Evolutionary conservation across 2,113 vertebrate species (phyloP), one percentile per base, ranked within the genome.

Genomic region (Cololabis saira): DNA sequence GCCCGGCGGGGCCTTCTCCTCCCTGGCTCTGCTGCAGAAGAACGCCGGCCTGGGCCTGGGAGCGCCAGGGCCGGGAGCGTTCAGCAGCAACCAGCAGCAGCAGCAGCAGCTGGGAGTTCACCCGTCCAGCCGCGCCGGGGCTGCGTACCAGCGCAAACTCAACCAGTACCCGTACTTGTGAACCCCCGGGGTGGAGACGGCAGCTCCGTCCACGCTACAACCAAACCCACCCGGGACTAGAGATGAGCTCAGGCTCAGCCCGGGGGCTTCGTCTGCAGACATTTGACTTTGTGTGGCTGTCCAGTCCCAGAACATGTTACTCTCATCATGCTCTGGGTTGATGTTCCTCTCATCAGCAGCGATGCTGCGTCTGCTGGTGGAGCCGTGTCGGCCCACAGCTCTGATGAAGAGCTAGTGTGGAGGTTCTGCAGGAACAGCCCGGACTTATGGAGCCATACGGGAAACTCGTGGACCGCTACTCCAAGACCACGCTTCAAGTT

Each of bases 151-250:
- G 44, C 93, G 95, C 48, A 98, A 98, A 89, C 95, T 96, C 87
- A 96, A 94, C 93, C 96, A 97, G 91, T 98, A 95, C 81, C 96
- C 95, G 0, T 99, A 95, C 92, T 93, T 98, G 90, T 98, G 67
- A 90, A 22, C 41, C 13, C 24, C 24, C 2, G 5, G 24, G 27
- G n/a, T 27, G 16, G 1, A n/a, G 10, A 1, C 13, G 11, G 30
- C 18, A 1, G 13, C 40, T 4, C 40, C 15, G 19, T 4, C 40
- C 15, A 15, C 14, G 4, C 17, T 43, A 37, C 14, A 27, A 72
- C 71, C 71, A 85, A 87, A 85, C 12, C 15, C 17, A 77, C 66
- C 76, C 73, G 49, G 64, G 57, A 76, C 64, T 61, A 72, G 54
- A 82, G 63, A 50, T 37, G 71, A 80, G 78, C 80, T 74, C 84